Evolutionary conservation across 2,888 invertebrate genomes (phyloP).

Genomic region (Eupithecia tripunctaria): DNA sequence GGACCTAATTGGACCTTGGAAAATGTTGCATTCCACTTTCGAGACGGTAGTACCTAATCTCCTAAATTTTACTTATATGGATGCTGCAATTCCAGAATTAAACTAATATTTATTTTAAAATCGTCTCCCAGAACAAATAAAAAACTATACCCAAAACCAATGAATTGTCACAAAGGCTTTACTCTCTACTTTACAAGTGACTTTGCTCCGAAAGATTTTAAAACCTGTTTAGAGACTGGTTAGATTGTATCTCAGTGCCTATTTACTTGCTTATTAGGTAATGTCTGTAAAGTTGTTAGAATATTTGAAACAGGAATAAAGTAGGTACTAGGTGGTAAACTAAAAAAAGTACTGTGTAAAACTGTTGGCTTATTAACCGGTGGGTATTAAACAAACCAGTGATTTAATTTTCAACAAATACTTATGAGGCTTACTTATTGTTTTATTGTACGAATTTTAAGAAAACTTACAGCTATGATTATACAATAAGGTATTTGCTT

Average conservation of each 20-base stretch:
- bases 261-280: slow-evolving; percentile 18
- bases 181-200: not conserved
- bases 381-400: not conserved
- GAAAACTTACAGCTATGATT: too few relatives aligned
- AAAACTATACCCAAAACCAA: slow-evolving; percentile 2
- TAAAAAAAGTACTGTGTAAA: too few relatives aligned
- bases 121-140: not conserved
- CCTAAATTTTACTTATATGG: too few relatives aligned
- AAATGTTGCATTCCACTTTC: too few relatives aligned
- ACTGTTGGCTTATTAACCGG: not conserved
- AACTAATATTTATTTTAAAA: not conserved
- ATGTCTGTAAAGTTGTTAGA: not conserved
- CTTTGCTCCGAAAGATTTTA: slow-evolving; percentile 10
- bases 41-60: too few relatives aligned
- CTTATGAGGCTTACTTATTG: too few relatives aligned
- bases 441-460: not conserved
- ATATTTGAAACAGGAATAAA: slow-evolving; percentile 7
- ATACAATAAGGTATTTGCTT: too few relatives aligned
- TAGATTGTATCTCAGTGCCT: slow-evolving; percentile 7
- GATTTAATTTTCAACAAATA: not conserved
- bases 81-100: not conserved
- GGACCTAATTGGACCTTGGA: too few relatives aligned
- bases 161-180: slow-evolving; percentile 13
- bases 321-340: not conserved
- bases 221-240: slow-evolving; percentile 14